phyloP scores from a whole-genome alignment of 2,113 vertebrate species.

The Climacteris rufus region DNA sequence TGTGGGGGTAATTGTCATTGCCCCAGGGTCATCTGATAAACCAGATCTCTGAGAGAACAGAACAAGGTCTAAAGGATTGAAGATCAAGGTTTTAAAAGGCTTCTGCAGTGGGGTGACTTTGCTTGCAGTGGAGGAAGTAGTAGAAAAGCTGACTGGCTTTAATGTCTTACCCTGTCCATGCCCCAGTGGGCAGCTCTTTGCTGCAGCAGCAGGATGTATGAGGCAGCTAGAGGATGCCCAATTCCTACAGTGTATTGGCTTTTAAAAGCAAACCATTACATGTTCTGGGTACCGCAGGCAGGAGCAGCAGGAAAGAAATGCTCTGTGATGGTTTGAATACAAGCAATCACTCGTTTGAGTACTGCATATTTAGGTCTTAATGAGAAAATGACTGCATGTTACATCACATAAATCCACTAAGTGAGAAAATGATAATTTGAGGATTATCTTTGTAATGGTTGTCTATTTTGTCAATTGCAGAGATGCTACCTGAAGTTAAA shows the following conservation, averaged over 20 bases:
- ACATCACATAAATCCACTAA: not conserved
- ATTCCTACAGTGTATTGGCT: not conserved
- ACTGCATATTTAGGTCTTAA: not conserved
- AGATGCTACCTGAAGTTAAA: not conserved
- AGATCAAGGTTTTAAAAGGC: not conserved
- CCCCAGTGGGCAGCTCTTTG: not conserved
- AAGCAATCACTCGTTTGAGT: not conserved
- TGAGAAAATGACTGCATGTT: not conserved
- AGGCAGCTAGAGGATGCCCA: not conserved
- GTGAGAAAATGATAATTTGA: not conserved
- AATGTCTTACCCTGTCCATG: not conserved
- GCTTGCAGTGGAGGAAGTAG: not conserved
- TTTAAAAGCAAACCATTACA: not conserved
- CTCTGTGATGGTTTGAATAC: not conserved
- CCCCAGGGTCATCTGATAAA: not conserved
- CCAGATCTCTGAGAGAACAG: not conserved
- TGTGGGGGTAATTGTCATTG: not conserved
- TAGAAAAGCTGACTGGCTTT: not conserved
- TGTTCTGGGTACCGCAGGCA: not conserved
- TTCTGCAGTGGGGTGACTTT: not conserved
- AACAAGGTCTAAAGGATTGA: not conserved
- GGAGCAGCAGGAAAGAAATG: not conserved
- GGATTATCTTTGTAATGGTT: not conserved
- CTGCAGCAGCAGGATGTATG: not conserved
- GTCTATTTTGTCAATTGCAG: not conserved